A percentile compares a stretch with the other conserved stretches of the same genome.
These are phyloP conservation scores for Microtus ochrogaster DNA, from an alignment of 2,113 vertebrate species.

Conservation along the genomic window DNA sequence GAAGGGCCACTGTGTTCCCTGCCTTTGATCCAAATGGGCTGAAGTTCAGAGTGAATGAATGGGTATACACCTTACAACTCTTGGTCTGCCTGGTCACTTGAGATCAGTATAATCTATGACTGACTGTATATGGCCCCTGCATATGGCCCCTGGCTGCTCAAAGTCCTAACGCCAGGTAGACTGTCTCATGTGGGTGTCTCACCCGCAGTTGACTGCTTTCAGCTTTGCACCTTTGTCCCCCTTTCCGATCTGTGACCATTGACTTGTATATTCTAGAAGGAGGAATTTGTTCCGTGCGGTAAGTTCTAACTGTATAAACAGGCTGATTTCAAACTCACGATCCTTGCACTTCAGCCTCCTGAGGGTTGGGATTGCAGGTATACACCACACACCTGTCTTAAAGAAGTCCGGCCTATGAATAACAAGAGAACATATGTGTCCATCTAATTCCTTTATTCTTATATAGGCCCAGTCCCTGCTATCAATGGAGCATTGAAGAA, in stretches of 20 bases:
- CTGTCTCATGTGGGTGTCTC: neutral
- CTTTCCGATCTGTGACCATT: neutral
- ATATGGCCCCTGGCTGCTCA: neutral
- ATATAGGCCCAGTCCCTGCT: slow-evolving; percentile 95
- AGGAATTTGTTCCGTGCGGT: neutral
- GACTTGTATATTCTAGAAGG: neutral
- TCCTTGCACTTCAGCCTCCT: neutral
- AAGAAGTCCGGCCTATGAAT: neutral
- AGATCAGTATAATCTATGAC: neutral
- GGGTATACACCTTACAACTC: neutral
- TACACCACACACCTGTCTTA: neutral
- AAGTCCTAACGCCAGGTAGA: neutral
- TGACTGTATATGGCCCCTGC: neutral
- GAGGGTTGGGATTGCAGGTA: neutral
- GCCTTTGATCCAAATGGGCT: neutral
- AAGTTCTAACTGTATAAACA: neutral
- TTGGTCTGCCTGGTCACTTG: neutral
- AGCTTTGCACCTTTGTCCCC: neutral
- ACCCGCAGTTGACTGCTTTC: neutral
- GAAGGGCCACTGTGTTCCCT: neutral
- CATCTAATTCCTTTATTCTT: neutral
- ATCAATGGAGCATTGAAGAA: slow-evolving; percentile 95
- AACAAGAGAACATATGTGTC: neutral
- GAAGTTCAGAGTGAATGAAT: neutral
- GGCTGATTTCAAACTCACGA: neutral